phyloP scores from a whole-genome alignment of 1,140 invertebrate genomes.

The Adoxophyes honmai region DNA sequence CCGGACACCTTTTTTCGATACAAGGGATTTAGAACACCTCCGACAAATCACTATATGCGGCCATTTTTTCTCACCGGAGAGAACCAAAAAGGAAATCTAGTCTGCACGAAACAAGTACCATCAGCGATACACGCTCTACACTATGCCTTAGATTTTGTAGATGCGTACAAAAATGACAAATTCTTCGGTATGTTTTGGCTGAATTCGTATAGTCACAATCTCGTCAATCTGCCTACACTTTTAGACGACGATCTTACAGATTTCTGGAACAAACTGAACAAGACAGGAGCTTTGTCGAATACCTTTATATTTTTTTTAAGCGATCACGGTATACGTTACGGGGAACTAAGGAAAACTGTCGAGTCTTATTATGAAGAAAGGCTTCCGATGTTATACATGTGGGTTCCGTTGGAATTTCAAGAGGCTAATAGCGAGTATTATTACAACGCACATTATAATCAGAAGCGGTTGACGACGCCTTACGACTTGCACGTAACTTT shows the following conservation, averaged over 20 bases:
- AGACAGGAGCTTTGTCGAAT: constrained; percentile 75
- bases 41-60: constrained; percentile 84
- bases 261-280: constrained; percentile 75
- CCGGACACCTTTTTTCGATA: constrained; percentile 35
- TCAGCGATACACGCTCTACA: constrained; percentile 76
- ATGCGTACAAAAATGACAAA: constrained; percentile 70
- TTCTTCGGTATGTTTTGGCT: constrained; percentile 83
- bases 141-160: constrained; percentile 77
- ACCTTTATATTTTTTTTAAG: constrained; percentile 85
- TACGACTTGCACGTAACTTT: constrained; percentile 85
- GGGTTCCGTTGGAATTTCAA: constrained; percentile 83
- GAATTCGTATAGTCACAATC: constrained; percentile 81
- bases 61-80: constrained; percentile 80
- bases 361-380: constrained; percentile 90
- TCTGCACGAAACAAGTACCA: constrained; percentile 77
- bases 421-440: constrained; percentile 76
- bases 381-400: constrained; percentile 87
- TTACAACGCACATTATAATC: constrained; percentile 81
- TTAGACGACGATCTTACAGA: constrained; percentile 76
- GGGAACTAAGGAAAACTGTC: constrained; percentile 82
- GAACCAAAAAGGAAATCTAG: constrained; percentile 60
- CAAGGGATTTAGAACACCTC: constrained; percentile 48
- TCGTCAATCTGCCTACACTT: constrained; percentile 76
- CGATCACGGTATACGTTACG: constrained; percentile 93
- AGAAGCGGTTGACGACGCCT: constrained; percentile 81